Base-by-base conservation (phyloP, 1,140 invertebrate species). In the Anoplophora glabripennis region DNA sequence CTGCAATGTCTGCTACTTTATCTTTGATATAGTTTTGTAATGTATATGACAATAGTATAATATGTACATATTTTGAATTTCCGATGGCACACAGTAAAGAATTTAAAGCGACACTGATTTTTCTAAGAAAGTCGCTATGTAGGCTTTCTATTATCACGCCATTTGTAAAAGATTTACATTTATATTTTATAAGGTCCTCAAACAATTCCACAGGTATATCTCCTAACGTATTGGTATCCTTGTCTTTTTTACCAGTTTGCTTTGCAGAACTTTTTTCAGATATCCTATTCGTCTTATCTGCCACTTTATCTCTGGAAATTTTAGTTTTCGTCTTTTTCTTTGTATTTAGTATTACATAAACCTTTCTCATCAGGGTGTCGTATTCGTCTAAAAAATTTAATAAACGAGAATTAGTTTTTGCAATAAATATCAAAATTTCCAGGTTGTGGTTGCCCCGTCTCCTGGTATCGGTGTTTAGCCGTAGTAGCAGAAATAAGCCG, bases 81-180 rank as follows among this genome's bases (percentile, higher is more conserved):
- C 68, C 71, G 12, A 61, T 46, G 8, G 53, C 56, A 58, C 61
- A 63, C 17, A 73, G 47, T 12, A 73, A 7, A 48, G 33, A 55
- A 35, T 63, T 57, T 28, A 73, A 46, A 17, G 58, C 53, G 2
- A 61, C 10, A 14, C 57, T 33, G 15, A 59, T 55, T 8, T 63
- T 49, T 8, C 17, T 38, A 10, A 72, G 54, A 57, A 73, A 71
- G 8, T 51, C 42, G 35, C 66, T 70, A 7, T 54, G 33, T 40
- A 72, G 61, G 37, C 61, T 67, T 54, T 70, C 67, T n/a, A 73
- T 66, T 15, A 73, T 58, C 11, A 73, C 4, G 11, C 61, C 63
- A 38, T 38, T 34, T 17, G 42, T 40, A 47, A 63, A 61, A 8
- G 44, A 38, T 1, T 48, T 28, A 17, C 71, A 51, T 52, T 61